Base-by-base conservation (phyloP, 2,113 vertebrate genomes). In the Cervus canadensis region DNA sequence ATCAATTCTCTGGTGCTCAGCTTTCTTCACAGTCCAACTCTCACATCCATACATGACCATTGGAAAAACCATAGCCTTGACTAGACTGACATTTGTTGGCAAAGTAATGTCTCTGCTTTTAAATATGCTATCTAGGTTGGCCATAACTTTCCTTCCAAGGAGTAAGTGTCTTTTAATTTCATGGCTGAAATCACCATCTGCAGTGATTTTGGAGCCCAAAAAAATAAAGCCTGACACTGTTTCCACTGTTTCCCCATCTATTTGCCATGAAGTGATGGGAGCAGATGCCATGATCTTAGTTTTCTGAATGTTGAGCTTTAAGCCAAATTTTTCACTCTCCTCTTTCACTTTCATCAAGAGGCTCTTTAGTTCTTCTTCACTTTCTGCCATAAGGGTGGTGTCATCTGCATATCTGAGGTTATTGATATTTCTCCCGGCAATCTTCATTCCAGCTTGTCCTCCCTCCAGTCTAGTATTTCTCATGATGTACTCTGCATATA, bases 201-300 rank as follows among this genome's bases (percentile, higher is more conserved):
- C 64, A 67, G 17, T 67, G 64, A 67, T 36, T 67, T 67, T 4
- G 2, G 64, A 67, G 33, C 33, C 3, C 4, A 1, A 0, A 5
- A 67, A 21, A 36, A n/a, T 62, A 67, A 64, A 64, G 64, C 19
- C 33, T 2, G 64, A 3, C 33, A n/a, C 33, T 67, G 2, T 67
- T 64, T 64, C 62, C 33, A n/a, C 3, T 67, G 2, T 67, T 67
- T 67, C 33, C 64, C 64, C 64, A 67, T 67, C 64, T 67, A 67
- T 36, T 21, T 10, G 2, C 64, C 16, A 21, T 67, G 33, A 67
- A 67, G 33, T 19, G 17, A 21, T 21, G 1, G 64, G 64, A 36
- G 8, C 0, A 0, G 64, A 21, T 36, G 33, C 64, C 33, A 36
- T 0, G 64, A 67, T 36, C 33, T 67, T 67, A 0, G 8, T 19